These are phyloP conservation scores for Clistopyga incitator DNA, from an alignment of 2,888 invertebrate genomes.

Conservation along the genomic window DNA sequence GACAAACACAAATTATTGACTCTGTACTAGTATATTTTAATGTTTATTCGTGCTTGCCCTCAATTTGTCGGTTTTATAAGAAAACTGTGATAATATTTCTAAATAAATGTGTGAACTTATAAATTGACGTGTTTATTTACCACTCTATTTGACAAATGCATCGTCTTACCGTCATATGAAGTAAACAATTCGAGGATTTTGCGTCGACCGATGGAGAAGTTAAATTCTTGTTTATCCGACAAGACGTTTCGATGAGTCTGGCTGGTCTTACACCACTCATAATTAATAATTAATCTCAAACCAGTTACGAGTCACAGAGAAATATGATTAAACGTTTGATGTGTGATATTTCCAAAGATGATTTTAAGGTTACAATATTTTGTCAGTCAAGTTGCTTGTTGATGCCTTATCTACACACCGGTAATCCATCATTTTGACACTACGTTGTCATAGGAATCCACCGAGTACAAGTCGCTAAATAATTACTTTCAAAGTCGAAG, in stretches of 20 bases:
- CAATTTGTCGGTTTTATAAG: too few species aligned
- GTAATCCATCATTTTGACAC: background rate
- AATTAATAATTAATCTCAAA: constrained; percentile 11
- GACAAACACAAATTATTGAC: background rate
- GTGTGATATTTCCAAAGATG: background rate
- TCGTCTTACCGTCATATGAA: constrained; percentile 69
- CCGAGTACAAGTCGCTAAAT: background rate
- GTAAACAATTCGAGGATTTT: constrained; percentile 68
- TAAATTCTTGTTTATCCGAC: constrained; percentile 69
- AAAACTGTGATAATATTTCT: constrained; percentile 9
- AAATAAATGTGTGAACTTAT: background rate
- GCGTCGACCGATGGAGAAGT: constrained; percentile 62
- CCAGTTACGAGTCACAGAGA: background rate
- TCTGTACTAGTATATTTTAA: background rate
- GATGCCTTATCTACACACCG: background rate
- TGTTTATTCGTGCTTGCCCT: background rate
- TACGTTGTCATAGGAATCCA: background rate
- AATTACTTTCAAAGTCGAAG: background rate
- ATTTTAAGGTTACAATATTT: constrained; percentile 45
- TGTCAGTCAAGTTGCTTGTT: background rate
- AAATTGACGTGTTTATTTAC: background rate
- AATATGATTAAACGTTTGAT: constrained; percentile 3
- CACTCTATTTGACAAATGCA: background rate
- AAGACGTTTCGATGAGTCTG: constrained; percentile 68
- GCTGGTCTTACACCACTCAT: constrained; percentile 66